Percentiles rank a stretch among this genome's conserved stretches.
phyloP scores from a whole-genome alignment of 1,140 invertebrate species.

The Magallana angulata region DNA sequence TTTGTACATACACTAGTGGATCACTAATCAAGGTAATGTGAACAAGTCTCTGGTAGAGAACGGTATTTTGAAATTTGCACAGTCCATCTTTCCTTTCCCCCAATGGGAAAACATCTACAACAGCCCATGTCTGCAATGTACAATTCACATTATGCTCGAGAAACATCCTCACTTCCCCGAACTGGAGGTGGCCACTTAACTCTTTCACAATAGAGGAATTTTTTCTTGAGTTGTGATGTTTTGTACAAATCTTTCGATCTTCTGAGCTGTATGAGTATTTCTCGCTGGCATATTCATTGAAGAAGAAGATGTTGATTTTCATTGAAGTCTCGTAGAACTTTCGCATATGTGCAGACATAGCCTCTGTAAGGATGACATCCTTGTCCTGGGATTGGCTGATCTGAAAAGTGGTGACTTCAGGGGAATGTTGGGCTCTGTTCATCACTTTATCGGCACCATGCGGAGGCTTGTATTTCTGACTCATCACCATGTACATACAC shows the following conservation, averaged over 20 bases:
- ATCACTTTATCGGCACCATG: background rate
- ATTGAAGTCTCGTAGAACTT: background rate
- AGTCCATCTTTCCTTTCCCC: background rate
- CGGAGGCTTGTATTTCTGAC: background rate
- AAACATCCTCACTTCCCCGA: background rate
- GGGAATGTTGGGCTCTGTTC: too few species aligned
- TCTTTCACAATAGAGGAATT: background rate
- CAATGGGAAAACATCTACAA: background rate
- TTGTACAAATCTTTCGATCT: background rate
- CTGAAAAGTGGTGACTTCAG: background rate
- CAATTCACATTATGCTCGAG: background rate
- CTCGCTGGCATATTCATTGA: background rate
- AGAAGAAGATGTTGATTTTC: background rate
- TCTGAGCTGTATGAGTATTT: background rate
- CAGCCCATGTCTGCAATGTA: background rate
- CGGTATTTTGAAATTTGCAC: background rate
- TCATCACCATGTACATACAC: background rate
- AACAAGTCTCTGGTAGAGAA: too few species aligned
- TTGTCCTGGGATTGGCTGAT: background rate
- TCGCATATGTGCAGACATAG: background rate
- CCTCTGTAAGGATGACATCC: background rate
- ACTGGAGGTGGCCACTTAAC: background rate
- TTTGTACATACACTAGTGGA: too few species aligned
- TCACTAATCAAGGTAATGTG: too few species aligned
- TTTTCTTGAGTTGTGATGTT: background rate